Conservation (phyloP, 2,797 vertebrate species). For the Hapalemur alaotrensis region DNA sequence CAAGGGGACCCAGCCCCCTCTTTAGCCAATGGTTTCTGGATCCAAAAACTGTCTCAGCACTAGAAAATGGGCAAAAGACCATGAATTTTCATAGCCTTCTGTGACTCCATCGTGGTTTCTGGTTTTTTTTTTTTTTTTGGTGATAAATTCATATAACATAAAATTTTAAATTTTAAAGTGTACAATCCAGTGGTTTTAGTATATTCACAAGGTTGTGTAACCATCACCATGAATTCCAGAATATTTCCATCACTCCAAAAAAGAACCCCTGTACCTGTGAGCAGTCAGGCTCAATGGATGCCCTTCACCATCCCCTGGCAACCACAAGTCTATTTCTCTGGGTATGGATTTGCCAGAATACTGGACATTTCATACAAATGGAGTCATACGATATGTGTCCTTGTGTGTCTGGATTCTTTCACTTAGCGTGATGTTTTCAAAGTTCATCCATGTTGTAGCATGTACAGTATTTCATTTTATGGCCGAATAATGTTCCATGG, state of each 20-base stretch:
- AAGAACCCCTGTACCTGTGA: background rate
- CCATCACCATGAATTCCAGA: background rate
- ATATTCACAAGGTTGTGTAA: no score
- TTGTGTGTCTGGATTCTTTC: background rate
- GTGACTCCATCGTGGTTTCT: background rate
- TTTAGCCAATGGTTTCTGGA: background rate
- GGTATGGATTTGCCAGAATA: background rate
- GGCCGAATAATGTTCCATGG: background rate
- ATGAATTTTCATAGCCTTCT: background rate
- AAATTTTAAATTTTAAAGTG: background rate
- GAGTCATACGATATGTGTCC: background rate
- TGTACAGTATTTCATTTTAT: background rate
- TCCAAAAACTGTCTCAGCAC: background rate
- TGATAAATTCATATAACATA: background rate
- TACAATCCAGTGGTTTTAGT: background rate
- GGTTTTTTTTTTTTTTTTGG: background rate
- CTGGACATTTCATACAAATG: background rate
- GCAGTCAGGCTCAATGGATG: background rate
- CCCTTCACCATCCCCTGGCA: background rate
- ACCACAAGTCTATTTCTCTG: background rate
- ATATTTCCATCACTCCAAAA: background rate
- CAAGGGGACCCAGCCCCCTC: background rate
- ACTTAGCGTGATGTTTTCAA: no score
- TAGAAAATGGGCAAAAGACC: background rate
- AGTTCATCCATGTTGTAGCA: background rate